These are phyloP conservation scores for Lanistes nyassanus DNA, from an alignment of 1,140 invertebrate species.

Conservation along the genomic window DNA sequence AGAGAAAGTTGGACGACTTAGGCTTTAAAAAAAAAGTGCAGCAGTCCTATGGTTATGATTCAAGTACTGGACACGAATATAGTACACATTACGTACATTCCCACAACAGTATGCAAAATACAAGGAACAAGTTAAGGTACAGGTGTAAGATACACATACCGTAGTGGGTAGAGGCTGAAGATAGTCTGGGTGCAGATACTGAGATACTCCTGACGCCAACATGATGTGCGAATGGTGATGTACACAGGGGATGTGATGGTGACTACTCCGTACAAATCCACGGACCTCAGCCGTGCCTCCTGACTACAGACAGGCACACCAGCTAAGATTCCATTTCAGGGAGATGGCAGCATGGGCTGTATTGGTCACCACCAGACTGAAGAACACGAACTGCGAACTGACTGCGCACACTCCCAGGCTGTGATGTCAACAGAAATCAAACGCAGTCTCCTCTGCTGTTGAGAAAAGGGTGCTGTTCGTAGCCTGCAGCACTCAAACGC, in stretches of 20 bases:
- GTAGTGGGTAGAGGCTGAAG: conserved; percentile 65
- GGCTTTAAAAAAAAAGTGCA: too few species aligned
- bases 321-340: too few species aligned
- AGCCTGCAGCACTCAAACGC: too few species aligned
- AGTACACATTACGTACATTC: too few species aligned
- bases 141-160: conserved; percentile 55
- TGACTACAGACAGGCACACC: neutral
- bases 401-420: neutral
- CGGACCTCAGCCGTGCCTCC: conserved; percentile 9
- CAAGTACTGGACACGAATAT: too few species aligned
- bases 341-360: neutral
- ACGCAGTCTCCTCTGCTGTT: too few species aligned
- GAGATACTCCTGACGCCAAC: conserved; percentile 54
- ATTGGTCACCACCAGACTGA: neutral
- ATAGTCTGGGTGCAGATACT: conserved; percentile 66
- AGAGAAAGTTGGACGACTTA: too few species aligned
- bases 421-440: too few species aligned
- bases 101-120: too few species aligned
- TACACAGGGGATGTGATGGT: conserved; percentile 22
- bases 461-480: too few species aligned
- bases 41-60: too few species aligned
- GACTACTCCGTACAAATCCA: conserved; percentile 13
- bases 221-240: conserved; percentile 45
- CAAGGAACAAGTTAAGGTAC: too few species aligned
- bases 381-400: neutral